Base-by-base conservation (phyloP, 1,140 invertebrate genomes). In the Trichonephila clavipes region DNA sequence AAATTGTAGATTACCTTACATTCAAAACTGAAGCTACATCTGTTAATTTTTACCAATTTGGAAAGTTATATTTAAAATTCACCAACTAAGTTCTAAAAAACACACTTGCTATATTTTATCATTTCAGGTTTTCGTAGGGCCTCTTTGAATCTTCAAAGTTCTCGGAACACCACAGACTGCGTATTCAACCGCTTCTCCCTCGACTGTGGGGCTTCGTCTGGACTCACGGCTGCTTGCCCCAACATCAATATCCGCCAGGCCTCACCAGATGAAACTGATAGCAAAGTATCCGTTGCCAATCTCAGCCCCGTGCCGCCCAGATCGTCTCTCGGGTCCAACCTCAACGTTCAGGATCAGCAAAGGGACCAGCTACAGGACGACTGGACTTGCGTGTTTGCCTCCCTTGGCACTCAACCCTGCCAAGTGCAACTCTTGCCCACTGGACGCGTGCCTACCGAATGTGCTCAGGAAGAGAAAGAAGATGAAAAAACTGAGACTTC, bases 271-370 rank as follows among this genome's bases (percentile, higher is more conserved):
- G 94, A 95, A 51, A 87, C 94, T 0, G 88, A 92, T 0, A 85
- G 95, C 88, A 95, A 95, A 93, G 95, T 95, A 5, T 85, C 95
- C 1, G 95, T 95, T 10, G 95, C 95, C 51, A 91, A 95, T 58
- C 77, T 95, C 18, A 94, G 94, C 24, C 91, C 88, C 24, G 93
- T 94, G 16, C 94, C 92, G 7, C 81, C 83, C 24, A 69, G 69
- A 2, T 88, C 85, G 7, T 51, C 92, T 10, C 64, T 88, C 62
- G 83, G 64, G 5, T 92, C 90, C 61, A 64, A 18, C 19, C 61
- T 28, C 61, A 44, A 59, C 34, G 40, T 69, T 24, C 66, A n/a
- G 10, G 66, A 69, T 14, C 66, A 24, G 2, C 66, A 24, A 24
- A 69, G n/a, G 66, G 62, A 69, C 21, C 90, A 18, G 3, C 90